Conservation (phyloP, 2,797 vertebrate genomes). For the Halcyon chelicuti region DNA sequence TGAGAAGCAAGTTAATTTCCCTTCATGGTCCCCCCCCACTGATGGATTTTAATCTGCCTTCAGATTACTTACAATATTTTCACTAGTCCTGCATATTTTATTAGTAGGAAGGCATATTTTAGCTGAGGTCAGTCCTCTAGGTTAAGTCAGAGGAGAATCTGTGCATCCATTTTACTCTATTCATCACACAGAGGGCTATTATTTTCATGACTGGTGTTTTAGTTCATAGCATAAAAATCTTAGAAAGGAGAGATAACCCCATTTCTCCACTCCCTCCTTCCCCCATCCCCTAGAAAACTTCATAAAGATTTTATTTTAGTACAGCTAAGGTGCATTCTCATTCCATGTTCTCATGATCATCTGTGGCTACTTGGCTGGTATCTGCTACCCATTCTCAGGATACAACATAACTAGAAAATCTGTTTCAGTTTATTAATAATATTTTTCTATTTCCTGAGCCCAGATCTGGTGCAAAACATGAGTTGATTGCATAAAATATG, state of each 20-base stretch:
- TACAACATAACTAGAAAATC: background rate
- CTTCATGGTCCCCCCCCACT: background rate
- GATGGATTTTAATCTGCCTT: background rate
- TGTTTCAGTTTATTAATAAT: conserved; percentile 9
- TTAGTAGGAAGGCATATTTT: background rate
- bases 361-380: background rate
- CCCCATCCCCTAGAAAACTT: background rate
- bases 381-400: background rate
- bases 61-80: background rate
- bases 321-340: background rate
- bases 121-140: background rate
- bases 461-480: background rate
- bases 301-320: conserved; percentile 43
- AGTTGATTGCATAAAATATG: background rate
- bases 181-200: background rate
- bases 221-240: background rate
- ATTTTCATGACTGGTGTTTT: background rate
- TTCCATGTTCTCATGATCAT: background rate
- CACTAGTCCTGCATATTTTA: background rate
- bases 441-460: background rate
- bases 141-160: background rate
- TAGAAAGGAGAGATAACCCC: background rate
- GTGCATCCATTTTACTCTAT: background rate
- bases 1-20: background rate
- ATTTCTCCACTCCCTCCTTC: background rate